These are phyloP conservation scores for Muscidifurax raptorellus DNA, from an alignment of 1,140 invertebrate genomes.

Conservation along the genomic window DNA sequence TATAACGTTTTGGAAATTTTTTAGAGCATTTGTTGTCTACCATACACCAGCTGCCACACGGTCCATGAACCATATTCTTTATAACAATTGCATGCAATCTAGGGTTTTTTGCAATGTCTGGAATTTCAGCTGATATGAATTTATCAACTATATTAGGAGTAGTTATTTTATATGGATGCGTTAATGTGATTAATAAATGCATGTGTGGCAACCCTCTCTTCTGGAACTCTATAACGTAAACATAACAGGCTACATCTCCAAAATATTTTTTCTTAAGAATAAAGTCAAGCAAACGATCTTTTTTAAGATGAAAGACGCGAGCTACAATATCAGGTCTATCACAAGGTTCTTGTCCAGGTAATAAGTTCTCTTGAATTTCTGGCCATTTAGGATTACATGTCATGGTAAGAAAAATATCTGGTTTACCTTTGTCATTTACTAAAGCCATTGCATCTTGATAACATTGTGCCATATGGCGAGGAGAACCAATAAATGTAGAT, in stretches of 20 bases:
- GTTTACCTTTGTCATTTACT: constrained; percentile 66
- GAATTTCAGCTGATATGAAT: constrained; percentile 71
- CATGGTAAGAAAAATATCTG: constrained; percentile 59
- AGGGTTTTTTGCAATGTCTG: constrained; percentile 61
- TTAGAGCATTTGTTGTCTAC: constrained; percentile 51
- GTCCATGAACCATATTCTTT: constrained; percentile 64
- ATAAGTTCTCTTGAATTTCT: constrained; percentile 61
- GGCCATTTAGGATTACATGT: constrained; percentile 69
- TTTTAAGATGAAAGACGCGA: constrained; percentile 53
- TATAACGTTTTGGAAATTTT: constrained; percentile 58
- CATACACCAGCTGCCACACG: constrained; percentile 57
- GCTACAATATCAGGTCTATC: constrained; percentile 62
- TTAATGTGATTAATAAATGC: constrained; percentile 70
- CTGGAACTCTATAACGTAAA: constrained; percentile 74
- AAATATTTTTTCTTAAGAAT: constrained; percentile 53
- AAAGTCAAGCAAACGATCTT: constrained; percentile 43
- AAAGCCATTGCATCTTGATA: constrained; percentile 73
- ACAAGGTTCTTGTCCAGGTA: constrained; percentile 58
- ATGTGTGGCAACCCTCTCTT: too few relatives aligned
- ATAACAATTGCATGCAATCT: constrained; percentile 56
- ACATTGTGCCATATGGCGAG: constrained; percentile 67
- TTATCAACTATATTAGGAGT: constrained; percentile 61
- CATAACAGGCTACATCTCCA: constrained; percentile 63
- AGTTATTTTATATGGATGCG: constrained; percentile 60
- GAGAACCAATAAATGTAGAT: constrained; percentile 58